Conservation (phyloP, 2,797 vertebrate species). For the Dicrostonyx torquatus region DNA sequence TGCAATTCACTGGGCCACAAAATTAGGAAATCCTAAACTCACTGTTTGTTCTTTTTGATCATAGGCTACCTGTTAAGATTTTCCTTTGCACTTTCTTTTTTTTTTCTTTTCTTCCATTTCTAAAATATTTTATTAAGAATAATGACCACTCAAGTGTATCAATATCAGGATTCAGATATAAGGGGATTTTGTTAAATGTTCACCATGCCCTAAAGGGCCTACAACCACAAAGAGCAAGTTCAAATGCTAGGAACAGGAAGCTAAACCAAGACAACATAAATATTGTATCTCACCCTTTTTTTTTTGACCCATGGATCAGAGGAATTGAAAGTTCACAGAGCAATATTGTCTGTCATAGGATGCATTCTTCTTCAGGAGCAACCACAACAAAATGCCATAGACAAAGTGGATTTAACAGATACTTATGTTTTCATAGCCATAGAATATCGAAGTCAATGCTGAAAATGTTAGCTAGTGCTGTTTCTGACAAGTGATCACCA, state of each 20-base stretch:
- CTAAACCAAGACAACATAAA: conserved; percentile 36
- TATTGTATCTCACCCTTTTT: conserved; percentile 6
- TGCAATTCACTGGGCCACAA: neutral
- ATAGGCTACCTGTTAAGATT: neutral
- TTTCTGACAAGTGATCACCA: neutral
- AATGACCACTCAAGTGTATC: neutral
- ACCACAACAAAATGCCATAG: neutral
- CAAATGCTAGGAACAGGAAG: neutral
- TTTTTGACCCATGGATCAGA: neutral
- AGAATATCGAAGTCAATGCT: neutral
- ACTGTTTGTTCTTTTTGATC: neutral
- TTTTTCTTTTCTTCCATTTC: neutral
- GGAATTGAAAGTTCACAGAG: conserved; percentile 7
- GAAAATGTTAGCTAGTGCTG: neutral
- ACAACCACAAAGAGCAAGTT: neutral
- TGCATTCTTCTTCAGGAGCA: neutral
- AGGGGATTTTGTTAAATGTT: neutral
- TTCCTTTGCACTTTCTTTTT: neutral
- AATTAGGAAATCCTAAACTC: neutral
- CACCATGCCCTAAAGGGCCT: neutral
- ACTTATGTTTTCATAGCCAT: conserved; percentile 10
- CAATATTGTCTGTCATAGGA: neutral
- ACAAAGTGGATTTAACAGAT: neutral
- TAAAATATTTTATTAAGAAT: neutral
- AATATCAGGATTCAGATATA: conserved; percentile 9